A percentile compares a stretch with the other conserved stretches of the same genome.
These are phyloP conservation scores for Pica pica DNA, from an alignment of 2,113 vertebrate species.

Conservation along the genomic window DNA sequence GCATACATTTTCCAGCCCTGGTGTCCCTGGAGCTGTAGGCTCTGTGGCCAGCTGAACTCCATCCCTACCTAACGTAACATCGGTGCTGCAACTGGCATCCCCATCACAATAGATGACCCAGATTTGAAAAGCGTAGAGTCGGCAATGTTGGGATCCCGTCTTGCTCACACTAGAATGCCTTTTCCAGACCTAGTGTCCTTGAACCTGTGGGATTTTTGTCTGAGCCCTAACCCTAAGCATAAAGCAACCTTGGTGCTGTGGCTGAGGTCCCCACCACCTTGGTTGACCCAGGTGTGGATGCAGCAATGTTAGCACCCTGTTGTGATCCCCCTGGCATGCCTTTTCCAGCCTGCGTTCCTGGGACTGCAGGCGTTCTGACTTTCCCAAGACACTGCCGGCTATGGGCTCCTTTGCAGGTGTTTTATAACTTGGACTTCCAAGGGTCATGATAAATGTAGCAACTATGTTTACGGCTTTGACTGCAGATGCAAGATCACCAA, in stretches of 20 bases:
- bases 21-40: neutral
- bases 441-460: neutral
- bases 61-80: neutral
- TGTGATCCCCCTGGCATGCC: neutral
- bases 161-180: neutral
- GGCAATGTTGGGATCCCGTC: neutral
- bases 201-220: neutral
- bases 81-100: neutral
- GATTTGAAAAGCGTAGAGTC: neutral
- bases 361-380: neutral
- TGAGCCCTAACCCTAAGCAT: neutral
- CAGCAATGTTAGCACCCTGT: neutral
- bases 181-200: neutral
- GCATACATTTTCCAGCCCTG: neutral
- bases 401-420: neutral
- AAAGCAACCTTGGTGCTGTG: neutral
- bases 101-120: no score
- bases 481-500: conserved; percentile 72
- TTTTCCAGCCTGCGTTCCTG: neutral
- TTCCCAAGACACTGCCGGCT: neutral
- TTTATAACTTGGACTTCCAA: neutral
- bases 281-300: neutral
- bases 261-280: neutral
- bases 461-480: neutral
- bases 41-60: neutral